Base-by-base conservation (phyloP, 1,140 invertebrate species). In the Notospermus geniculatus region DNA sequence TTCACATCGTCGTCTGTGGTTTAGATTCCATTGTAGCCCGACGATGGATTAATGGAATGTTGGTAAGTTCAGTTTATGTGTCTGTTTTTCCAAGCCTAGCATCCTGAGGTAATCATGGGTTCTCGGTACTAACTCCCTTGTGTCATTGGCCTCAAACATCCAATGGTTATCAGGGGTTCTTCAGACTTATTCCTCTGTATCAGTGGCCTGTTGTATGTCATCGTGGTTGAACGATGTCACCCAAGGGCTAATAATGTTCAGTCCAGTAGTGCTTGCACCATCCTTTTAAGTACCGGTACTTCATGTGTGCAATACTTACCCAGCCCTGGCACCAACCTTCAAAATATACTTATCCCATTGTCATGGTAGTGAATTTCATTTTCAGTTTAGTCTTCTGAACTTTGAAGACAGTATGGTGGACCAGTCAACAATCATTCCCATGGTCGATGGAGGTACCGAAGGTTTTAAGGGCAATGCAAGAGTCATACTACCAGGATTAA, bases 381-480 rank as follows among this genome's bases (percentile, higher is more conserved):
- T 74, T 50, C 62, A 83, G 79, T 83, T 93, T 52, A 93, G 93
- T 17, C 75, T 97, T 70, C 81, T 97, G 19, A 82, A 86, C 50
- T 97, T 95, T 75, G 90, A 96, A 76, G 88, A 91, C 71, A 87
- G 87, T 15, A 86, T 86, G 59, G 74, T 96, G 22, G 91, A 96
- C 79, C 86, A 88, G 72, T 85, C 83, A 32, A 89, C 87, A 59
- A 83, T 98, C 1, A 94, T 98, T 71, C 97, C 97, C 0, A 83
- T 99, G 73, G 88, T 99, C 53, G 97, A 99, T 84, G 97, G 97
- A 36, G 97, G 91, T 50, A 90, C 88, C 28, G 96, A 99, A 81
- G 97, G 97, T 0, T 99, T 99, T 74, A 98, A 99, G 85, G 97
- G 97, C 17, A 98, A 97, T 84, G 91, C 91, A 0, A 86, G 96